Evolutionary conservation across 2,797 vertebrate species (phyloP), one percentile per base, ranked within the genome.

Genomic region (Rhinichthys osculus): DNA sequence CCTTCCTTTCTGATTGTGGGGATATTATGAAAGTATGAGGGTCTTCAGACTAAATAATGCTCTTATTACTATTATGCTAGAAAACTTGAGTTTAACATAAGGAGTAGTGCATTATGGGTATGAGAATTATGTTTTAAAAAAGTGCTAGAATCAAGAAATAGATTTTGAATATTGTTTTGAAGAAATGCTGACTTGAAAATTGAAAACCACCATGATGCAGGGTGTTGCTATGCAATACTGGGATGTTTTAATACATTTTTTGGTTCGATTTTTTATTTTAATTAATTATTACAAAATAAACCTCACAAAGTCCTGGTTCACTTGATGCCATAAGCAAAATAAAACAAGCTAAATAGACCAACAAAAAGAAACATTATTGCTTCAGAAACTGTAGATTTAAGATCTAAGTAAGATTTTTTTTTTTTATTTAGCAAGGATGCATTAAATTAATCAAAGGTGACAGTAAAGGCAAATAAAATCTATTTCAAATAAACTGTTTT

Each of bases 1-100:
- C 50, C 66, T 78, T 59, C 38, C 38, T 66, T n/a, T 71, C 42
- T 87, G 79, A 86, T 59, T 77, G 38, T 33, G 47, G 40, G 38
- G 35, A 86, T n/a, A 84, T 52, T 35, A 44, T 7, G 33, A 50
- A 50, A 38, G 10, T 47, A 27, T 59, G 64, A 13, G 69, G 47
- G 42, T 13, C 17, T 47, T 81, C 21, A 19, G 16, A 30, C 42
- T 40, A 42, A 50, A 3, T 9, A 78, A n/a, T 10, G 69, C 21
- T 79, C 0, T 21, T 30, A 72, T 17, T 3, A 59, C 40, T 59
- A 27, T 78, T 7, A 40, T 40, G 3, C 21, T n/a, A n/a, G 33
- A 40, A 13, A 78, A 59, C n/a, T 16, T 40, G 52, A 78, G 21
- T 62, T 62, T 40, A 59, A 38, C 21, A 71, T 3, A 44, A 54